Evolutionary conservation across 2,888 invertebrate genomes (phyloP).

Genomic region (Yponomeuta sedellus): DNA sequence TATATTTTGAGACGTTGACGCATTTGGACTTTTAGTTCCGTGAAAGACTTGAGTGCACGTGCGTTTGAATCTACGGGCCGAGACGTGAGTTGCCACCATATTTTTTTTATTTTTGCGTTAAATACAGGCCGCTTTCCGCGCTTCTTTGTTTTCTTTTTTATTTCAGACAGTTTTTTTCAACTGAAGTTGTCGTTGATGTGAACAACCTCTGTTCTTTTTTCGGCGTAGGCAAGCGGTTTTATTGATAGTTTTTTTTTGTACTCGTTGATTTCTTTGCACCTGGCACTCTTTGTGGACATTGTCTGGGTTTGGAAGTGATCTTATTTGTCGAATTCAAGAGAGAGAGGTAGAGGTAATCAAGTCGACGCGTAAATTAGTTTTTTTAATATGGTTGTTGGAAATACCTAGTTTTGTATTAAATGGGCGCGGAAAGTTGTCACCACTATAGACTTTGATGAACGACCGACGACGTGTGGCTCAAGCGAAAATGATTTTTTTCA

Average conservation of each 20-base stretch:
- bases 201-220: not conserved
- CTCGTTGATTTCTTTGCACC: not conserved
- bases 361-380: no score
- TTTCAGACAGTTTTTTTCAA: not conserved
- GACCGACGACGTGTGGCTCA: no score
- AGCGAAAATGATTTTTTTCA: no score
- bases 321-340: no score
- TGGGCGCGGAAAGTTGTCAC: no score
- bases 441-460: no score
- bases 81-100: not conserved
- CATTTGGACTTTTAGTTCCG: not conserved
- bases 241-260: not conserved
- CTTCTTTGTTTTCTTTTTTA: not conserved
- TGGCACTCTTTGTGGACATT: no score
- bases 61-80: not conserved
- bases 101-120: not conserved
- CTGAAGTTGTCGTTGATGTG: not conserved
- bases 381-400: no score
- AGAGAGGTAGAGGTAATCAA: no score
- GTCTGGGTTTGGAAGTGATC: no score
- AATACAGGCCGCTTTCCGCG: not conserved
- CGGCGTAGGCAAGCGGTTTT: not conserved
- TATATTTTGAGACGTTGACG: not conserved
- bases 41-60: not conserved
- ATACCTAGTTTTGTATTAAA: no score